These are phyloP conservation scores for Lapara coniferarum DNA, from an alignment of 2,888 invertebrate species.

Conservation along the genomic window DNA sequence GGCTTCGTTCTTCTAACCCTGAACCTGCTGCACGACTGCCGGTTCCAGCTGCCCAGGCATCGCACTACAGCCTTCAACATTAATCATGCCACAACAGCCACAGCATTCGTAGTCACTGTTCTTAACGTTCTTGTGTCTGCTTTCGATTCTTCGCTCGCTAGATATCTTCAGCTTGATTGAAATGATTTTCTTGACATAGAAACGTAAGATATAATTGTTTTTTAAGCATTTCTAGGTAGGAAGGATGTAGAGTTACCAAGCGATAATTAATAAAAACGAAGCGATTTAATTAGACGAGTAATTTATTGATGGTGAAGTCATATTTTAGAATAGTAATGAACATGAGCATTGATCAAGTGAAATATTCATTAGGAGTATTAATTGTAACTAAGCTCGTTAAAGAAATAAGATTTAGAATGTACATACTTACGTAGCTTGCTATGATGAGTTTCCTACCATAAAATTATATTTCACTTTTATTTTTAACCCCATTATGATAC, in stretches of 20 bases:
- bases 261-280: too few relatives aligned
- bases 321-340: too few relatives aligned
- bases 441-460: background rate
- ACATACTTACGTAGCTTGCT: too few relatives aligned
- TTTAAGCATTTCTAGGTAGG: background rate
- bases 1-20: conserved; percentile 88
- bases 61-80: conserved; percentile 87
- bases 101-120: conserved; percentile 88
- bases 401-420: too few relatives aligned
- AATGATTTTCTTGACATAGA: conserved; percentile 29
- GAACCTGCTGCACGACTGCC: conserved; percentile 90
- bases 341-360: too few relatives aligned
- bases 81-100: conserved; percentile 88
- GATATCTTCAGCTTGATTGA: conserved; percentile 70
- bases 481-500: background rate
- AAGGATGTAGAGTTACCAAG: too few relatives aligned
- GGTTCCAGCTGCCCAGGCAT: conserved; percentile 88
- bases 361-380: too few relatives aligned
- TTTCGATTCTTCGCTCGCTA: conserved; percentile 88
- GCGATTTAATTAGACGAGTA: too few relatives aligned
- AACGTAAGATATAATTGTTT: background rate
- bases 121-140: conserved; percentile 90
- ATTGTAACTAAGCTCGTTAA: too few relatives aligned
- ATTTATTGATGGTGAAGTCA: too few relatives aligned
- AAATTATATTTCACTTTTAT: background rate